A percentile compares a stretch with the other conserved stretches of the same genome.
Evolutionary conservation across 1,140 invertebrate genomes (phyloP).

Genomic region (Anadara kagoshimensis): DNA sequence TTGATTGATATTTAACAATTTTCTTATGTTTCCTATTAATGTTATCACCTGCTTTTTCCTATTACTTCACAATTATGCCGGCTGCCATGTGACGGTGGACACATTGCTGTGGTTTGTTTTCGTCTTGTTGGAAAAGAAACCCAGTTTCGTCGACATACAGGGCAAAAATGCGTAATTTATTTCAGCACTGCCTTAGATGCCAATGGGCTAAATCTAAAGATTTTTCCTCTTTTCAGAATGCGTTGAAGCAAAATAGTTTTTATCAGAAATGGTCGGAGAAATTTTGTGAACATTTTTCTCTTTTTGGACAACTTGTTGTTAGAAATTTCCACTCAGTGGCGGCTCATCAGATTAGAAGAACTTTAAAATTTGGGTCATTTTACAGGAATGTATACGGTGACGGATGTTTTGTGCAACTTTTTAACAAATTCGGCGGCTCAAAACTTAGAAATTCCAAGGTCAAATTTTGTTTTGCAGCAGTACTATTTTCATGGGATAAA

Average conservation of each 20-base stretch:
- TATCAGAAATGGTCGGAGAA: not conserved
- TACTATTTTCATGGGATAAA: conserved; percentile 67
- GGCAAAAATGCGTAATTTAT: not conserved
- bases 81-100: too few relatives aligned
- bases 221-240: not conserved
- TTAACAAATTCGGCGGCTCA: conserved; percentile 41
- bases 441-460: conserved; percentile 36
- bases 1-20: too few relatives aligned
- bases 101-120: not conserved
- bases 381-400: conserved; percentile 67
- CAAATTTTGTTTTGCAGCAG: conserved; percentile 53
- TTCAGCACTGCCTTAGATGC: not conserved
- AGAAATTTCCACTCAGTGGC: conserved; percentile 64
- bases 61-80: too few relatives aligned
- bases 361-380: conserved; percentile 57
- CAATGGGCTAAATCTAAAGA: not conserved
- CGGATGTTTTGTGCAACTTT: conserved; percentile 44
- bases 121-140: not conserved
- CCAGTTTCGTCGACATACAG: not conserved
- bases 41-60: too few relatives aligned
- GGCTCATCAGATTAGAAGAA: conserved; percentile 59
- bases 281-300: conserved; percentile 5
- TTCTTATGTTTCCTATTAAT: too few relatives aligned
- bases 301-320: conserved; percentile 45
- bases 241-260: not conserved